Conservation (phyloP, 2,797 vertebrate species). For the Malurus splendens region DNA sequence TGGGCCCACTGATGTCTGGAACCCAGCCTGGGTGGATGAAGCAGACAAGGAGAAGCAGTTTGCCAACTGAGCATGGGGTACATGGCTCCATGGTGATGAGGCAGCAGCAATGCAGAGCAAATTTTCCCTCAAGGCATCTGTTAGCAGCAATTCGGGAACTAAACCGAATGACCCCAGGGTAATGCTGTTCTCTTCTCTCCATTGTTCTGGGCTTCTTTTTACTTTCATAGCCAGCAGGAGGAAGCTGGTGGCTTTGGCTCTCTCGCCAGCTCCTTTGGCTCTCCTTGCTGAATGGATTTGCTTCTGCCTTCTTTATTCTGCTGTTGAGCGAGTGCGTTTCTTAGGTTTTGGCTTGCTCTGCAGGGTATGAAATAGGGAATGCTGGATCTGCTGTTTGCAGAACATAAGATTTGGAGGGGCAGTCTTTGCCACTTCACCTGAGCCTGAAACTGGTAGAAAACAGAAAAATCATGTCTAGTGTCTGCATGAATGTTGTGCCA, state of each 20-base stretch:
- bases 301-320: conserved; percentile 1
- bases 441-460: background rate
- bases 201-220: conserved; percentile 12
- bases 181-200: background rate
- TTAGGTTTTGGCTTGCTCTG: background rate
- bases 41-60: background rate
- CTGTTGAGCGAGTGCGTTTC: background rate
- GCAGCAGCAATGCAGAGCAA: background rate
- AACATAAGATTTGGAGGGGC: background rate
- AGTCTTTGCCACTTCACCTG: background rate
- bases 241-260: conserved; percentile 16
- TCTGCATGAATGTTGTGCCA: background rate
- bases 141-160: conserved; percentile 14
- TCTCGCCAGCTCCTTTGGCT: background rate
- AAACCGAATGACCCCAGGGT: background rate
- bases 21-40: background rate
- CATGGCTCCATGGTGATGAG: background rate
- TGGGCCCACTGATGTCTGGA: background rate
- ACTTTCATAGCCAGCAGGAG: conserved; percentile 1
- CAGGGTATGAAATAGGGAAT: background rate
- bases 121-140: background rate
- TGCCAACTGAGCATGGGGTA: background rate
- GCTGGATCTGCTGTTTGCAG: background rate
- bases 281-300: background rate
- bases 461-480: background rate